A percentile compares a stretch with the other conserved stretches of the same genome.
Evolutionary conservation across 2,888 invertebrate species (phyloP).

Genomic region (Microctonus brassicae): DNA sequence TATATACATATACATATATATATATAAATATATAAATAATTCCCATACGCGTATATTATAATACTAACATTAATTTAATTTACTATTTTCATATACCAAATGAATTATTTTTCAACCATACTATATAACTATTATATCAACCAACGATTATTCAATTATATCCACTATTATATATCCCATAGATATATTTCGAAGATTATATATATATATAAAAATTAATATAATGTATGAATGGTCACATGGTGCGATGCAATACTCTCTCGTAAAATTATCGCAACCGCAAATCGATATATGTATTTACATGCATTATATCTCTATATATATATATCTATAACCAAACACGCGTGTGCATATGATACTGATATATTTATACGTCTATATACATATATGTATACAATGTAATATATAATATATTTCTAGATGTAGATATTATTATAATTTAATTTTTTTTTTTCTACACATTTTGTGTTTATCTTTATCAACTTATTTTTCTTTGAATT

Average conservation of each 20-base stretch:
- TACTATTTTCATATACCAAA: too few relatives aligned
- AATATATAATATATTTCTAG: neutral
- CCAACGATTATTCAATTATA: slow-evolving; percentile 2
- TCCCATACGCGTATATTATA: too few relatives aligned
- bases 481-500: slow-evolving; percentile 11
- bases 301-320: too few relatives aligned
- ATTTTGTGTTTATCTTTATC: neutral
- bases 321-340: too few relatives aligned
- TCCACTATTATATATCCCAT: neutral
- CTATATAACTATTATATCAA: too few relatives aligned
- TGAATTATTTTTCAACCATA: too few relatives aligned
- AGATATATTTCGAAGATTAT: neutral
- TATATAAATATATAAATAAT: neutral
- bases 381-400: slow-evolving; percentile 36
- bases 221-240: slow-evolving; percentile 24
- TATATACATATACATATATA: neutral
- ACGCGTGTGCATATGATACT: slow-evolving; percentile 31
- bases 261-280: slow-evolving; percentile 36
- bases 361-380: slow-evolving; percentile 39
- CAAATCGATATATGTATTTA: slow-evolving; percentile 34
- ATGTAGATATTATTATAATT: neutral
- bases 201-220: neutral
- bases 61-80: too few relatives aligned
- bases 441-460: too few relatives aligned
- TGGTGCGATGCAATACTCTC: slow-evolving; percentile 13